Base-by-base conservation (phyloP, 2,888 invertebrate genomes). In the Ennomos quercinarius region DNA sequence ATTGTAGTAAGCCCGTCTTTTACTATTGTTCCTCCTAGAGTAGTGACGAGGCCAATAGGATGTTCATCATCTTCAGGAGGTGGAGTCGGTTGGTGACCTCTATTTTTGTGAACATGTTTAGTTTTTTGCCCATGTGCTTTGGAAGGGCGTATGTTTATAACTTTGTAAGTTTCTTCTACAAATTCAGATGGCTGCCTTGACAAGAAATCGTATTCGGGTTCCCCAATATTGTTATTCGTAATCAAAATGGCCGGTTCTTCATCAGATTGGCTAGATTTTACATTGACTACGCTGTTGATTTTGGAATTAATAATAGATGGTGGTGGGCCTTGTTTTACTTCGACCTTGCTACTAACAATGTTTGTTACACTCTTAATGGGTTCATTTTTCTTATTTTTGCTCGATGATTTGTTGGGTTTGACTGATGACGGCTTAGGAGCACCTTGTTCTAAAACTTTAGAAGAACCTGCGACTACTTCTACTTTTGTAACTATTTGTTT, bases 181-280 rank as follows among this genome's bases (percentile, higher is more conserved):
- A 96, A 95, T 85, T 97, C 97, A 9, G 96, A 95, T 0, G 97
- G 97, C 76, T 97, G 97, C 40, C 97, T 94, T 8, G 97, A 97
- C 4, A 97, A 93, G 76, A 97, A 96, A 80, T 97, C 97, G 77
- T 97, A 97, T 86, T 97, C 97, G 0, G 97, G 96, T 65, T 96
- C 96, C 17, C 95, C 96, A 40, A 96, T 93, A 74, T 96, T 95
- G 75, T 96, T 97, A 60, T 96, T 95, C 10, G 94, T 89, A 34
- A 94, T 91, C 47, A 94, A 83, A 43, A 94, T 93, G 11, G 95
- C 94, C 61, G 95, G 94, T 68, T 94, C 94, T 49, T 94, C 93
- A 42, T 89, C 84, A 40, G 71, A 61, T 72, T 83, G 77, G 68
- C 85, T 81, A 1, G 93, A 87, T 70, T 92, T 91, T 17, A 94